Evolutionary conservation across 2,888 invertebrate species (phyloP), one percentile per base, ranked within the genome.

Genomic region (Tetrapedia diversipes): DNA sequence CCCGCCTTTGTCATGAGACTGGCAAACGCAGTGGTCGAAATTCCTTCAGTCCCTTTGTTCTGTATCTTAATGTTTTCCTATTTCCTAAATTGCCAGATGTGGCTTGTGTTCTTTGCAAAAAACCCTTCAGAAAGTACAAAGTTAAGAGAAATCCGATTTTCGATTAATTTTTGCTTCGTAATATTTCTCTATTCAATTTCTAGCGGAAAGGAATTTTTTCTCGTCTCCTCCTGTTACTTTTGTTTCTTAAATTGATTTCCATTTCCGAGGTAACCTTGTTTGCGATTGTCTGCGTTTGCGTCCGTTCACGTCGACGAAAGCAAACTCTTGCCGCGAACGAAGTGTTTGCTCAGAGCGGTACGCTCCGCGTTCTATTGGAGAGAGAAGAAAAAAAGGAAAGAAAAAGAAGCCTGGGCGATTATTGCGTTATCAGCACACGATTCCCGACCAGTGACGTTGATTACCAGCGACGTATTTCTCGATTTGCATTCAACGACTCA

Each of bases 361-460:
- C n/a, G n/a, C n/a, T n/a, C n/a, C n/a, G n/a, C n/a, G n/a, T n/a
- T n/a, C n/a, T n/a, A n/a, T n/a, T n/a, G n/a, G n/a, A n/a, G n/a
- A n/a, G n/a, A n/a, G n/a, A n/a, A n/a, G n/a, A n/a, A n/a, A n/a
- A n/a, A n/a, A n/a, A n/a, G n/a, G n/a, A n/a, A n/a, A n/a, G n/a
- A n/a, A n/a, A n/a, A n/a, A 74, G 63, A 71, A 27, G 27, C 29
- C 49, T n/a, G n/a, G 10, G 24, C 51, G 64, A 51, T 53, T 54
- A 34, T 54, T 53, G 53, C 29, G 54, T 49, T 75, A 75, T 72
- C 65, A 45, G 49, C 11, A 6, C 45, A 27, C 27, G 57, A 59
- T 60, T 68, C n/a, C 16, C 39, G 19, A 39, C 41, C n/a, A 49
- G 37, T 22, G 41, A 57, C 37, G 29, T 49, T 8, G 41, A 29